These are phyloP conservation scores for Ophioderma brevispina DNA, from an alignment of 35 echinoderm and acorn worm genomes.

Conservation along the genomic window DNA sequence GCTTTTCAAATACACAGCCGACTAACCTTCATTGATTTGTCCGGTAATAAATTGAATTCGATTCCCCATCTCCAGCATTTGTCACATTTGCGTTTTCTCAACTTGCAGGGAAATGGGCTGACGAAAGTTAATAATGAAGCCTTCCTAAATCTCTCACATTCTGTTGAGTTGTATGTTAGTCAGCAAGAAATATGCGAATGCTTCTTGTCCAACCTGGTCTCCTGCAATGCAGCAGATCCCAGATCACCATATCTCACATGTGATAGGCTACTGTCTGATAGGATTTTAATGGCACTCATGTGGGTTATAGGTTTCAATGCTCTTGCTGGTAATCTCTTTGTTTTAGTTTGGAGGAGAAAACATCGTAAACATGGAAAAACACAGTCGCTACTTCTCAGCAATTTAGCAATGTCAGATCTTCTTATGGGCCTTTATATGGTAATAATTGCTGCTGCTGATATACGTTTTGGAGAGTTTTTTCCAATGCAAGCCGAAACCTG, in stretches of 20 bases:
- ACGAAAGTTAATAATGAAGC: background rate
- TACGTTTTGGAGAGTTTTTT: constrained; percentile 16
- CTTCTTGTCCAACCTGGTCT: background rate
- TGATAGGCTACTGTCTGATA: no score
- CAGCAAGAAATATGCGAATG: background rate
- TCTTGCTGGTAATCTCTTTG: no score
- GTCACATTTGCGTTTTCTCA: background rate
- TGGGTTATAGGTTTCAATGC: no score
- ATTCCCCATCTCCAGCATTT: background rate
- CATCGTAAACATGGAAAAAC: background rate
- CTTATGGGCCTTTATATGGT: constrained; percentile 61
- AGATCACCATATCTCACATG: no score
- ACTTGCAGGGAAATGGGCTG: background rate
- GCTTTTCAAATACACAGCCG: background rate
- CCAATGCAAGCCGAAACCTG: background rate
- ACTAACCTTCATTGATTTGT: background rate
- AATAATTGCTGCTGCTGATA: constrained; percentile 33
- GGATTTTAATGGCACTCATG: no score
- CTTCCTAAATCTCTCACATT: background rate
- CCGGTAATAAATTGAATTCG: background rate
- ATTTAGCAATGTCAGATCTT: constrained; percentile 48
- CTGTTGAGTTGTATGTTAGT: background rate
- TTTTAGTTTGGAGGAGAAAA: no score
- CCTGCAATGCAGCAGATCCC: background rate
- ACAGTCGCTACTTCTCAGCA: constrained; percentile 20